These are phyloP conservation scores for Nilaparvata lugens DNA, from an alignment of 1,140 invertebrate species.

Conservation along the genomic window DNA sequence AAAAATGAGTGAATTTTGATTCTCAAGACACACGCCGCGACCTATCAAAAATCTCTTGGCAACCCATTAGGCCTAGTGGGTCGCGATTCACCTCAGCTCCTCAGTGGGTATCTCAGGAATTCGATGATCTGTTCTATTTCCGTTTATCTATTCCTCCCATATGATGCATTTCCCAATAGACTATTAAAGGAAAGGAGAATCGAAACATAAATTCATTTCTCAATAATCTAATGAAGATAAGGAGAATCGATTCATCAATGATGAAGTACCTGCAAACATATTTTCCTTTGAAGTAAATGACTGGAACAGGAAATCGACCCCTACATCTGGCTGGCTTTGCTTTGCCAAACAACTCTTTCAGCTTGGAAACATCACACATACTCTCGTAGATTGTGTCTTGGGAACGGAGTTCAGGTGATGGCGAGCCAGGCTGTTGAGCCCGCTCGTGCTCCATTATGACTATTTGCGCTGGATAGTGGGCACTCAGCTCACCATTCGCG, in stretches of 20 bases:
- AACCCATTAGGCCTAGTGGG: too few species aligned
- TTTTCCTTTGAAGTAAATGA: conserved; percentile 66
- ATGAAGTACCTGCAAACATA: conserved; percentile 48
- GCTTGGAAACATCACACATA: conserved; percentile 45
- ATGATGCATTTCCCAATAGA: conserved; percentile 61
- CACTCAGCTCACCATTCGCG: conserved; percentile 56
- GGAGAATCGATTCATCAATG: too few species aligned
- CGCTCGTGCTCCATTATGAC: conserved; percentile 58
- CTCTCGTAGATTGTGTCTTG: conserved; percentile 51
- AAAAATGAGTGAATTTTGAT: too few species aligned
- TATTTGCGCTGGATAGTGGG: conserved; percentile 62
- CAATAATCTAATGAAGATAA: too few species aligned
- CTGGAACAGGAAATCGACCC: conserved; percentile 66
- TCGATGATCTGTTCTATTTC: neutral
- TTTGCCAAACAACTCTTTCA: conserved; percentile 46
- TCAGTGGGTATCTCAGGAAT: too few species aligned
- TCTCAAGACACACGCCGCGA: too few species aligned
- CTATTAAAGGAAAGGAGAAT: conserved; percentile 70
- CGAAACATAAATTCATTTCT: too few species aligned
- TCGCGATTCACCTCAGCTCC: too few species aligned
- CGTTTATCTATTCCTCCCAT: conserved; percentile 24
- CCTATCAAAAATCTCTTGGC: too few species aligned
- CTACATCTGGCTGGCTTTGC: conserved; percentile 54
- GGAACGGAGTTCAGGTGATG: conserved; percentile 26
- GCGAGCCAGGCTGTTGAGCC: neutral